Evolutionary conservation across 92 coral and sea anemone genomes (phyloP).

Genomic region (Epizoanthus rinbou): DNA sequence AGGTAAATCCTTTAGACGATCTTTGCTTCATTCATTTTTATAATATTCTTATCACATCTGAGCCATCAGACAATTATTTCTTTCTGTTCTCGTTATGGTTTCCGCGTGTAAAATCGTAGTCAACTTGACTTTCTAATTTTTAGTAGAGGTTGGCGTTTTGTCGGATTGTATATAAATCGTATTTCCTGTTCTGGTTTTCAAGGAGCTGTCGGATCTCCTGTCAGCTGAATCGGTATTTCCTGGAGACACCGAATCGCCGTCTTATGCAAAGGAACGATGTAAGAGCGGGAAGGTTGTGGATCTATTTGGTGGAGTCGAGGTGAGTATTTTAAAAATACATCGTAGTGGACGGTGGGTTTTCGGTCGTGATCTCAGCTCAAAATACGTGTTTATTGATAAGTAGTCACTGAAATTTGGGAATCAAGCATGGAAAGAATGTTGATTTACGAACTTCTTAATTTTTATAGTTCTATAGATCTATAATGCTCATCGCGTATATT

Average conservation of each 20-base stretch:
- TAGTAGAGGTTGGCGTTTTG: background rate
- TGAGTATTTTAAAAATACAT: constrained; percentile 22
- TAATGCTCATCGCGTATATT: too few relatives aligned
- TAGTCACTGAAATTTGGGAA: background rate
- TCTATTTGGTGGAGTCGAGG: constrained; percentile 93
- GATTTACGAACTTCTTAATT: background rate
- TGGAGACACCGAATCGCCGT: constrained; percentile 51
- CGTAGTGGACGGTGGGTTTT: background rate
- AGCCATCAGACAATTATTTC: constrained; percentile 5
- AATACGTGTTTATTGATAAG: background rate
- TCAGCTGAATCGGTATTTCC: constrained; percentile 27
- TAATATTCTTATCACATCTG: background rate
- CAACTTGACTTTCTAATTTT: background rate
- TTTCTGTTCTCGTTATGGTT: background rate
- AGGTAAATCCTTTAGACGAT: constrained; percentile 46
- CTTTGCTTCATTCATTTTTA: background rate
- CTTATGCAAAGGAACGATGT: constrained; percentile 44
- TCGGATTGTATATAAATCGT: background rate
- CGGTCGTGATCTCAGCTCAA: background rate
- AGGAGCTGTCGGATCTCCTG: constrained; percentile 64
- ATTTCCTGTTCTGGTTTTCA: constrained; percentile 25
- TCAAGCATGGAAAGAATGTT: background rate
- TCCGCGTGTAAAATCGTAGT: background rate
- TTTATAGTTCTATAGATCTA: too few relatives aligned
- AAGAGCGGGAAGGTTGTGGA: constrained; percentile 63